A percentile compares a stretch with the other conserved stretches of the same genome.
phyloP scores from a whole-genome alignment of 2,888 invertebrate genomes.

The Hirtodrosophila cameraria region DNA sequence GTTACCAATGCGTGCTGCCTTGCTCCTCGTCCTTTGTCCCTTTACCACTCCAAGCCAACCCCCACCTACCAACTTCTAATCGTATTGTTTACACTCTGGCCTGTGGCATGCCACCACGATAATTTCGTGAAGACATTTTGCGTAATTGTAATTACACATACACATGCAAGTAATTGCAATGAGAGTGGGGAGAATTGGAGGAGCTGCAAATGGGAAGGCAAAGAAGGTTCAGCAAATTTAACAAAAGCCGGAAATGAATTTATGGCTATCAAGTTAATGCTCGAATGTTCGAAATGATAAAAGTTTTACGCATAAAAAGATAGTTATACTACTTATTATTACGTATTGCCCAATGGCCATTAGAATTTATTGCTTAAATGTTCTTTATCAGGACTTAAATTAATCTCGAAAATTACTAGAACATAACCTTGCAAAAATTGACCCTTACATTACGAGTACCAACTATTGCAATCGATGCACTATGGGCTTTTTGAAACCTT shows the following conservation, averaged over 20 bases:
- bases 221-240: conserved; percentile 48
- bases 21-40: background rate
- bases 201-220: background rate
- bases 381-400: conserved; percentile 23
- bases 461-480: too few relatives aligned
- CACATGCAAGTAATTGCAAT: conserved; percentile 25
- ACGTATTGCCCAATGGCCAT: background rate
- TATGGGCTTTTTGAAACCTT: too few relatives aligned
- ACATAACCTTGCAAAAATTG: background rate
- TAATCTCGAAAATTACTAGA: conserved; percentile 20
- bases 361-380: conserved; percentile 10
- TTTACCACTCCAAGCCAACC: too few relatives aligned
- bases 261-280: conserved; percentile 63
- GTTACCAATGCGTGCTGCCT: conserved; percentile 6
- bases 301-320: conserved; percentile 5
- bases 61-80: conserved; percentile 21
- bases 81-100: conserved; percentile 34
- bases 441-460: background rate
- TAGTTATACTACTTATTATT: background rate
- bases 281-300: conserved; percentile 21
- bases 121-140: conserved; percentile 29
- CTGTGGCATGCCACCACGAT: conserved; percentile 33
- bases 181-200: background rate
- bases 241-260: conserved; percentile 61
- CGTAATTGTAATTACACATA: conserved; percentile 73